Base-by-base conservation (phyloP, 2,888 invertebrate genomes). In the Brachynemurus nebulosus region DNA sequence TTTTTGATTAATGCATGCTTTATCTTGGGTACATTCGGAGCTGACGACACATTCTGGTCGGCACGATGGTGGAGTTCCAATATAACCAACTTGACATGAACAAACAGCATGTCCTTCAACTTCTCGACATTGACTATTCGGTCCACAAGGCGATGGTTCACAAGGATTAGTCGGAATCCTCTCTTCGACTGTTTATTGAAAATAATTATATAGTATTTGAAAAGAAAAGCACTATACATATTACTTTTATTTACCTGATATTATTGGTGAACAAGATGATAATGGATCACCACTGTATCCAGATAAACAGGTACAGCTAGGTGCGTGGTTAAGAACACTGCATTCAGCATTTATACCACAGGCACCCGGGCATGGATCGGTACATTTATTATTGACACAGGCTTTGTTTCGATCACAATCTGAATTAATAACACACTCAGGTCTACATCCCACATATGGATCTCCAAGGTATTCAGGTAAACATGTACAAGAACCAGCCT, bases 301-400 rank as follows among this genome's bases (percentile, higher is more conserved):
- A 20, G 65, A 59, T 20, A 72, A 66, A 56, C 79, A 80, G 48
- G 67, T 69, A 55, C 80, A 80, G 53, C 72, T 70, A 4, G 80
- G 79, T 30, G 75, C 71, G 58, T 81, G 80, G 57, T 78, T 78
- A 45, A 76, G 66, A 9, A 78, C 77, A 45, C 67, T 63, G 54
- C 76, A 76, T 48, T 66, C 65, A 1, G 76, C 72, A 51, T 72
- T 70, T 16, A 70, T 55, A 12, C 76, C 76, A 52, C 77, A 77
- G 2, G 73, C 69, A 40, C 71, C 73, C 11, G 65, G 65, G 49
- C 76, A 76, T 52, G 73, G 69, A 57, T 76, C 70, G 37, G 67
- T 57, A 52, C 81, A 81, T 55, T 75, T 73, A 55, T 78, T 77
- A 59, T 78, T 80, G 44, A 72, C 69, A 54, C 82, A 82, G 17